Evolutionary conservation across 2,888 invertebrate species (phyloP), one percentile per base, ranked within the genome.

Genomic region (Drosophila borborema): DNA sequence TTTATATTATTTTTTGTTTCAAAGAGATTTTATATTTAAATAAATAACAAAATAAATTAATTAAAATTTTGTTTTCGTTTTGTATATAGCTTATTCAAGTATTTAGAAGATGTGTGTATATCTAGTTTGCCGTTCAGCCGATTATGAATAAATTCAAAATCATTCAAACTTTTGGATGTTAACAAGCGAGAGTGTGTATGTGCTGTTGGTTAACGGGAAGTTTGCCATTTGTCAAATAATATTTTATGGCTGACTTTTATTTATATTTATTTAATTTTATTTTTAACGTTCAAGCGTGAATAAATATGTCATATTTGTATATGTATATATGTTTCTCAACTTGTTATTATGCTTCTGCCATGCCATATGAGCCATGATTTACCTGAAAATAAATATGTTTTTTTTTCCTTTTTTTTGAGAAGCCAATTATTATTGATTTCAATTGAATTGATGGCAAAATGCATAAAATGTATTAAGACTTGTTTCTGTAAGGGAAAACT

Each of bases 221-320:
- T 60, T 31, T 60, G 73, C 65, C 72, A 82, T 86, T 88, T 84
- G 89, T 88, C 84, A 82, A 79, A 74, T 62, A 46, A 49, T 41
- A 54, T 70, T 70, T 63, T 70, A 53, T 53, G 43, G 16, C 55
- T 49, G 34, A n/a, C 48, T 65, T 64, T 59, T 31, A 40, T 62
- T 3, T 53, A 38, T 41, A 34, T 62, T 45, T 38, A 43, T 55
- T 18, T 58, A 64, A 38, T 28, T 28, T 28, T 28, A 5, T 28
- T 28, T 28, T 28, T 5, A 41, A 28, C 40, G 7, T 45, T 31
- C 40, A 64, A 64, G 14, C 3, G 12, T 36, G 48, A 36, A 62
- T 40, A 1, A 3, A 41, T 56, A 0, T 43, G 2, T 28, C 12
- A 16, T 41, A 9, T 23, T 2, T 40, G n/a, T n/a, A n/a, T n/a